These are phyloP conservation scores for Aplysina aerophoba DNA, from an alignment of 37 sponge, comb jelly and placozoan genomes.

Conservation along the genomic window DNA sequence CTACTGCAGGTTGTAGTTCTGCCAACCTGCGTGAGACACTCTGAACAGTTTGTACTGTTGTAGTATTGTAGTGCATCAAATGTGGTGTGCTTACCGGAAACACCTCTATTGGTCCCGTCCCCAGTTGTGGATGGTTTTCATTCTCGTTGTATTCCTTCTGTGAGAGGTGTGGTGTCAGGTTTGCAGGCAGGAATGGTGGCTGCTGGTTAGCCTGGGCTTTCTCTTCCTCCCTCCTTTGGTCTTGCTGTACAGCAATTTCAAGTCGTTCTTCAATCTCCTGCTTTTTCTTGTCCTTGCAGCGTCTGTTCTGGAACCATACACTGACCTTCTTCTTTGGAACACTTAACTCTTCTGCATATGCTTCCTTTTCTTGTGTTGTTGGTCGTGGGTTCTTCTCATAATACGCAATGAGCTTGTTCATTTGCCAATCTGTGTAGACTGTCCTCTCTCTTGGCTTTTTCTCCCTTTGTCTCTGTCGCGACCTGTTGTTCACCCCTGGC, in stretches of 20 bases:
- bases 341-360: conserved; percentile 86
- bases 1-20: too few species aligned
- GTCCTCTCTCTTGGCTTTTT: conserved; percentile 90
- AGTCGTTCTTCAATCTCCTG: conserved; percentile 53
- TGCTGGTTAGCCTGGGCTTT: too few species aligned
- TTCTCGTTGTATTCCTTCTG: too few species aligned
- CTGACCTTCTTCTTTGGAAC: conserved; percentile 88
- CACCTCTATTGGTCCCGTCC: too few species aligned
- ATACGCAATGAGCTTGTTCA: conserved; percentile 77
- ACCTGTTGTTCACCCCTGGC: not conserved
- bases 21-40: too few species aligned
- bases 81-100: too few species aligned
- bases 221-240: not conserved
- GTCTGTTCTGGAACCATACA: conserved; percentile 99
- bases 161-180: too few species aligned
- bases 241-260: conserved; percentile 10
- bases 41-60: too few species aligned
- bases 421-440: conserved; percentile 90
- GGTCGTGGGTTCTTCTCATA: conserved; percentile 90
- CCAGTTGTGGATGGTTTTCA: too few species aligned
- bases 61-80: too few species aligned
- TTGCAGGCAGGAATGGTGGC: too few species aligned
- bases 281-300: conserved; percentile 99
- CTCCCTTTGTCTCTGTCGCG: conserved; percentile 39
- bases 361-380: conserved; percentile 91